Conservation (phyloP, 2,888 invertebrate species). For the Actias luna region DNA sequence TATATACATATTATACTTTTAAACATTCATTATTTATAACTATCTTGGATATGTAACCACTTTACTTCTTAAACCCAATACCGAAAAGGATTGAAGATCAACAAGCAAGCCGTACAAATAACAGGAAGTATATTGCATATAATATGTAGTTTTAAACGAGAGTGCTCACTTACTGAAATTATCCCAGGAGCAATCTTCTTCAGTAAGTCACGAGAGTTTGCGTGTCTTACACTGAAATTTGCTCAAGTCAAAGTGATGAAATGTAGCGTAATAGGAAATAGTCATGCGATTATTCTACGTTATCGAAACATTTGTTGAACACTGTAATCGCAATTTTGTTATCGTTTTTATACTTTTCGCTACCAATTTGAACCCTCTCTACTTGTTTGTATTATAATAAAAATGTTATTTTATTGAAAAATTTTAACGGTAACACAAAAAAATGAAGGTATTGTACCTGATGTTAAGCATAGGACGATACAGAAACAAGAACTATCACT, state of each 20-base stretch:
- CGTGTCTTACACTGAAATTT: conserved; percentile 32
- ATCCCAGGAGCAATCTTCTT: conserved; percentile 34
- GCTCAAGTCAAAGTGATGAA: conserved; percentile 30
- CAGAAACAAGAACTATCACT: too few relatives aligned
- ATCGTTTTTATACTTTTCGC: too few relatives aligned
- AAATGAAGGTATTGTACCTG: too few relatives aligned
- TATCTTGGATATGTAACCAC: too few relatives aligned
- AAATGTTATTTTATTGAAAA: neutral
- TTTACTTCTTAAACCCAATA: too few relatives aligned
- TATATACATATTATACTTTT: too few relatives aligned
- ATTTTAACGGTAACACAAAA: too few relatives aligned
- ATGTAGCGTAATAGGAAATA: conserved; percentile 31
- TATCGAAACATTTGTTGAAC: neutral
- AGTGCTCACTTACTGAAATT: conserved; percentile 35
- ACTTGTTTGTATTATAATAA: neutral
- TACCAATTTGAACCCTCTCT: neutral
- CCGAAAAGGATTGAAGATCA: too few relatives aligned
- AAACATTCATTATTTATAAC: too few relatives aligned
- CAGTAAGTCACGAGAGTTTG: conserved; percentile 37
- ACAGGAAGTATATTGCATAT: neutral
- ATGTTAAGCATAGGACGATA: too few relatives aligned
- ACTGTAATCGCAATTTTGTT: neutral
- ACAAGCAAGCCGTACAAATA: too few relatives aligned
- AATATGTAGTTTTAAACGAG: neutral
- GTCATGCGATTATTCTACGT: conserved; percentile 24